phyloP scores from a whole-genome alignment of 1,140 invertebrate species.

The Meloidogyne floridensis region DNA sequence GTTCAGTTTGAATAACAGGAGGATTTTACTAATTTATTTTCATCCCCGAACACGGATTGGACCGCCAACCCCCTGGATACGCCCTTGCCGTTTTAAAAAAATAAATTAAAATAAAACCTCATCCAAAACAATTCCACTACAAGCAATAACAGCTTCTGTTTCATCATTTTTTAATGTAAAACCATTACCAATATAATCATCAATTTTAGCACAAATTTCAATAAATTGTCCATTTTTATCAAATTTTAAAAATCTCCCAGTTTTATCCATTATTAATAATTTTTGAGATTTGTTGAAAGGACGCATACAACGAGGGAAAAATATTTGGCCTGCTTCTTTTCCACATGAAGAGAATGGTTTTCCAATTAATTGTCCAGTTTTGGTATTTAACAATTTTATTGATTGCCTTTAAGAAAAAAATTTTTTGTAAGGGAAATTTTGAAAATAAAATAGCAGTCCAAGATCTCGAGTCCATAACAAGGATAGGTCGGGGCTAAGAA shows the following conservation, averaged over 20 bases:
- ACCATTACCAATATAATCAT: conserved; percentile 62
- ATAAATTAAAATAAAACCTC: conserved; percentile 31
- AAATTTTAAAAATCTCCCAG: conserved; percentile 57
- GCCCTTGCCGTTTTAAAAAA: background rate
- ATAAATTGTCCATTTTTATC: conserved; percentile 45
- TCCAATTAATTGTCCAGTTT: conserved; percentile 38
- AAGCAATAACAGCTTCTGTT: conserved; percentile 55
- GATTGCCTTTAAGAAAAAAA: conserved; percentile 51
- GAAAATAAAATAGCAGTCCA: background rate
- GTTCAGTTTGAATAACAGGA: too few relatives aligned
- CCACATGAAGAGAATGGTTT: conserved; percentile 43
- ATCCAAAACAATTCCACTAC: conserved; percentile 59
- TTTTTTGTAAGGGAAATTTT: conserved; percentile 4
- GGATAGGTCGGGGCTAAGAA: too few relatives aligned
- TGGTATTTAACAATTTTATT: conserved; percentile 53
- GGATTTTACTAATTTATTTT: too few relatives aligned
- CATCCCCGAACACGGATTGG: too few relatives aligned
- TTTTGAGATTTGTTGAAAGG: conserved; percentile 44
- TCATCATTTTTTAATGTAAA: conserved; percentile 50
- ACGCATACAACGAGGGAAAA: conserved; percentile 54
- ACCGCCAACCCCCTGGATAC: too few relatives aligned
- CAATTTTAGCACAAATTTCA: conserved; percentile 54
- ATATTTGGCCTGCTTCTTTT: conserved; percentile 59
- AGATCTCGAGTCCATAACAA: too few relatives aligned
- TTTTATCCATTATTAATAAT: conserved; percentile 60